Evolutionary conservation across 2,888 invertebrate species (phyloP), one percentile per base, ranked within the genome.

Genomic region (Hydraecia micacea): DNA sequence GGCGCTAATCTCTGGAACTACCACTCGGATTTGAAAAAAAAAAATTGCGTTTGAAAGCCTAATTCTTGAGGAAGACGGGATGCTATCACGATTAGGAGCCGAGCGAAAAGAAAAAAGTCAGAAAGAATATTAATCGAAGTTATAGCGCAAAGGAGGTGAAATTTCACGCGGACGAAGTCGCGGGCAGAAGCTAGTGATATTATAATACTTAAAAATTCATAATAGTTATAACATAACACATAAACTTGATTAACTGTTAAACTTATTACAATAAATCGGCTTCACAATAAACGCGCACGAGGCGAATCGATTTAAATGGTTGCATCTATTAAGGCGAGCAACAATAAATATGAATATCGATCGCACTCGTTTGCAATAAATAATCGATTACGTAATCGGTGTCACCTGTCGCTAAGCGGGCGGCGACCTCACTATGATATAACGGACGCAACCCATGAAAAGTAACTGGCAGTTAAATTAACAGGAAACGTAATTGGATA

Each of bases 331-430:
- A 88, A 74, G 67, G 78, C 72, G 79, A 73, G 77, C 73, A 63
- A 66, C 28, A 70, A 85, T 85, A 77, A 84, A 84, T 84, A 86
- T 86, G 84, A 88, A 84, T 87, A 91, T 89, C 91, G 87, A 87
- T 87, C 89, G 72, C 66, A 78, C 75, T 84, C 79, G 81, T 62
- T 76, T 85, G 88, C 83, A 87, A 89, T 84, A 88, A 90, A 87
- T 90, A 89, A 89, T 90, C 87, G 88, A 89, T 93, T 91, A 91
- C 89, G 88, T 88, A 89, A 91, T 91, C 86, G 90, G 89, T 93
- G 93, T 91, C 92, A 92, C 91, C 90, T 92, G 91, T 89, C 88
- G 85, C 86, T 76, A 87, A 87, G 83, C 75, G 80, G 80, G 46
- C 86, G 81, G 77, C 79, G 85, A 87, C 85, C 84, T 80, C 81